Evolutionary conservation across 1,140 invertebrate species (phyloP).

Genomic region (Diabrotica virgifera): DNA sequence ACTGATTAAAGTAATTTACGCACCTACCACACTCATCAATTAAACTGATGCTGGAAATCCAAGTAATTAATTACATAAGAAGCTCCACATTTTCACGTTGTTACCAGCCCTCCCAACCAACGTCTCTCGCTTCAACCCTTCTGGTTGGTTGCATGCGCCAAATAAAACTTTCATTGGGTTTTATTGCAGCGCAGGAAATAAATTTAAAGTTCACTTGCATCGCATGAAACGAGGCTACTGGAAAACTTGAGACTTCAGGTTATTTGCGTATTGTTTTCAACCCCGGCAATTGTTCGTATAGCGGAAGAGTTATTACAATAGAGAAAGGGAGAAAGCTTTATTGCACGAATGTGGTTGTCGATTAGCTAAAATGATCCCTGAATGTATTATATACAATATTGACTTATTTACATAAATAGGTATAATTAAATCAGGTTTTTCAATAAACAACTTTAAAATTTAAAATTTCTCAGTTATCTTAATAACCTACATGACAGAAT

Average conservation of each 20-base stretch:
- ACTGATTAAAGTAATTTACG: neutral
- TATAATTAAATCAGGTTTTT: too few relatives aligned
- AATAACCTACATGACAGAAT: too few relatives aligned
- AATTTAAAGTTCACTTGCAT: conserved; percentile 3
- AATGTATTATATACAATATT: neutral
- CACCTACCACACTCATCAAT: conserved; percentile 1
- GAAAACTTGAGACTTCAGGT: neutral
- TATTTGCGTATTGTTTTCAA: conserved; percentile 1
- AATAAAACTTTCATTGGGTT: conserved; percentile 1
- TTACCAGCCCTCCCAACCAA: neutral
- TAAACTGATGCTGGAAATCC: neutral
- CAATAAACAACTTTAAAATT: too few relatives aligned
- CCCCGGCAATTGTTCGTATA: neutral
- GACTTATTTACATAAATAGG: too few relatives aligned
- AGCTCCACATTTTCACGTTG: neutral
- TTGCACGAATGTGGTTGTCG: neutral
- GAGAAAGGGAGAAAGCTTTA: neutral
- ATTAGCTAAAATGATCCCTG: neutral
- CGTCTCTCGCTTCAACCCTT: neutral
- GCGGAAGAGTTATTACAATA: neutral
- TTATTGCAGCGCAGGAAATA: conserved; percentile 2
- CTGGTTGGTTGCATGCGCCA: neutral
- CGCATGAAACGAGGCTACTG: neutral
- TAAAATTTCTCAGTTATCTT: too few relatives aligned
- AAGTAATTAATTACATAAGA: conserved; percentile 1